Percentiles rank a stretch among this genome's conserved stretches.
Conservation (phyloP, 2,888 invertebrate genomes). For the Hypena proboscidalis region DNA sequence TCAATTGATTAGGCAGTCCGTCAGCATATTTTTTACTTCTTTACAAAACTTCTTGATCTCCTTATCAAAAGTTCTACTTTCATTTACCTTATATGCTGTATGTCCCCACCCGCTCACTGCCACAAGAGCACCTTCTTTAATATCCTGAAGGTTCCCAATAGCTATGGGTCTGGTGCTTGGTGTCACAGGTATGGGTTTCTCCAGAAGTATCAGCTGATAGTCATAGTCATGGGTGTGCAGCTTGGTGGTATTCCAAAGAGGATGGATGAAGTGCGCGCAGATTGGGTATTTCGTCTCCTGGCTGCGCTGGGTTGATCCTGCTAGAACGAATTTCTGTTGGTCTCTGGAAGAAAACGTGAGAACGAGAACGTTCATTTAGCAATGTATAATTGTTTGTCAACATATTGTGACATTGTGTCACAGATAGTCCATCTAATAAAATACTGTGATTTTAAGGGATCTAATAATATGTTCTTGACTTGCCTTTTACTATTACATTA, state of each 20-base stretch:
- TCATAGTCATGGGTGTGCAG: constrained; percentile 67
- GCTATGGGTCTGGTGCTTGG: constrained; percentile 62
- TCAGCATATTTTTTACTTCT: too few relatives aligned
- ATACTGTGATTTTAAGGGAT: too few relatives aligned
- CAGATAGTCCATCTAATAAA: too few relatives aligned
- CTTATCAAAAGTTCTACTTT: too few relatives aligned
- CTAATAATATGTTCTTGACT: too few relatives aligned
- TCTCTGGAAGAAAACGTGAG: constrained; percentile 51
- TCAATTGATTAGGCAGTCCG: too few relatives aligned
- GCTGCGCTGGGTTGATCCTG: constrained; percentile 64
- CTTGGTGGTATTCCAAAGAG: constrained; percentile 54
- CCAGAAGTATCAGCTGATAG: constrained; percentile 70
- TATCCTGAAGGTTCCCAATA: constrained; percentile 58
- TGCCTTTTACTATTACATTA: too few relatives aligned
- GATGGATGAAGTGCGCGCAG: constrained; percentile 73
- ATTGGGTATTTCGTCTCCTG: constrained; percentile 51
- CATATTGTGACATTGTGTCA: too few relatives aligned
- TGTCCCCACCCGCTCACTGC: constrained; percentile 75
- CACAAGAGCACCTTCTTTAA: constrained; percentile 51
- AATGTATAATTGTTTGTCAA: too few relatives aligned
- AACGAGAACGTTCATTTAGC: too few relatives aligned
- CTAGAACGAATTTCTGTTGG: constrained; percentile 56
- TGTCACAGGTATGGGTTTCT: constrained; percentile 62
- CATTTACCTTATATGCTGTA: constrained; percentile 57
- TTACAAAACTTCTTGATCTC: too few relatives aligned